Percentiles rank a stretch among this genome's conserved stretches.
These are phyloP conservation scores for Ceratoteleas bidentatus DNA, from an alignment of 1,140 invertebrate species.

Conservation along the genomic window DNA sequence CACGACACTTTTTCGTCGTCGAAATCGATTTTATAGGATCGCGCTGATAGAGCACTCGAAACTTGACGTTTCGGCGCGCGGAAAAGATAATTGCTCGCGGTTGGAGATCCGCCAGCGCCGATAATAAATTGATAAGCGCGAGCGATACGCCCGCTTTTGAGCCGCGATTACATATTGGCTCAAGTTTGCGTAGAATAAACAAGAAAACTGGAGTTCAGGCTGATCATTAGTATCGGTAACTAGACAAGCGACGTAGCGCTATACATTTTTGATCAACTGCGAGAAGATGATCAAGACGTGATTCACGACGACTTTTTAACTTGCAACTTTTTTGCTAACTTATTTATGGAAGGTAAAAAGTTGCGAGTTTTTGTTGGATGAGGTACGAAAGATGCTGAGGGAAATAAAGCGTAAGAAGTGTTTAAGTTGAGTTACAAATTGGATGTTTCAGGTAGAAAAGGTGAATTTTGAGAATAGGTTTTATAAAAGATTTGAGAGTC, in stretches of 20 bases:
- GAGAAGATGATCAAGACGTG: not conserved
- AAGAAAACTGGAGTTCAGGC: not conserved
- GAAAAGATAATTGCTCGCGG: not conserved
- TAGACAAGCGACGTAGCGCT: not conserved
- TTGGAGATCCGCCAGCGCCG: not conserved
- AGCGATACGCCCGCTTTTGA: not conserved
- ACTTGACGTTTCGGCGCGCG: not conserved
- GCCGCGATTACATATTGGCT: not conserved
- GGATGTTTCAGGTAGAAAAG: not conserved
- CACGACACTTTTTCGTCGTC: too few species aligned
- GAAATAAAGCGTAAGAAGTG: too few species aligned
- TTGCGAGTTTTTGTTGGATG: too few species aligned
- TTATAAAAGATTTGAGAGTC: too few species aligned
- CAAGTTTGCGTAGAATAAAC: not conserved
- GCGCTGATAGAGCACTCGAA: not conserved
- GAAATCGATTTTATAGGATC: not conserved
- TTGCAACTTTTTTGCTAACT: too few species aligned
- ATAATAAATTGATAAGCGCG: conserved; percentile 2
- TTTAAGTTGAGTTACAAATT: too few species aligned
- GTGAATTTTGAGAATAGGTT: not conserved
- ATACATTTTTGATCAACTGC: not conserved
- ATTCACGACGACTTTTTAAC: not conserved
- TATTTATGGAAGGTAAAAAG: too few species aligned
- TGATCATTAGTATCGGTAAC: not conserved
- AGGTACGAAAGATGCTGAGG: too few species aligned